Base-by-base conservation (phyloP, 2,113 vertebrate genomes). In the Lophotis ruficrista region DNA sequence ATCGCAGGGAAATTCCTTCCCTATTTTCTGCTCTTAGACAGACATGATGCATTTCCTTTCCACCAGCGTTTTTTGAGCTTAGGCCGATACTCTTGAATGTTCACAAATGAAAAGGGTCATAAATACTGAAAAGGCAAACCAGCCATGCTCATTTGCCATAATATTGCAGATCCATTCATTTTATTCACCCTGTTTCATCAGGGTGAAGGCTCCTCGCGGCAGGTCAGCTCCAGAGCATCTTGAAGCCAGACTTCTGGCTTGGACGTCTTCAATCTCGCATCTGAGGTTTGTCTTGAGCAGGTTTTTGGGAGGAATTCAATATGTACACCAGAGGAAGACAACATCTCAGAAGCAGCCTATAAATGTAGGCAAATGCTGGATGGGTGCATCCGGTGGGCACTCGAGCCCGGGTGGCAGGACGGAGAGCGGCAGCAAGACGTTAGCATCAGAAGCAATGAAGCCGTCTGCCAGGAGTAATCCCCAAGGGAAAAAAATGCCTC, bases 341-440 rank as follows among this genome's bases (percentile, higher is more conserved):
- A 8, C 24, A 5, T 48, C 38, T 89, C 38, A 69, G 62, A 72
- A 76, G 22, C 22, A 64, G 43, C 33, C 18, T 58, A 16, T 53
- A 51, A 65, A 53, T 3, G 13, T 12, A 20, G 58, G 50, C 30
- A 70, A 24, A 41, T 10, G 12, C 37, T n/a, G 66, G 56, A 20
- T 0, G 7, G 76, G 18, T 24, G 28, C 41, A 75, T 48, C 14
- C 4, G 1, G 4, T 1, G 2, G 53, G n/a, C 16, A 8, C 77
- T 33, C 0, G 4, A 77, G 65, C 20, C 35, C 47, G 69, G 35
- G 35, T 4, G 8, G 20, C 64, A 37, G 83, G 28, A 41, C 3
- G 2, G 45, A 22, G 58, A 56, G 18, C 37, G 66, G 57, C 22
- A 57, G 81, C 48, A 62, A 43, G 37, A 53, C 10, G 0, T 12